These are phyloP conservation scores for Microctenopoma stevenorrisi DNA, from an alignment of 2,797 vertebrate species.

Conservation along the genomic window DNA sequence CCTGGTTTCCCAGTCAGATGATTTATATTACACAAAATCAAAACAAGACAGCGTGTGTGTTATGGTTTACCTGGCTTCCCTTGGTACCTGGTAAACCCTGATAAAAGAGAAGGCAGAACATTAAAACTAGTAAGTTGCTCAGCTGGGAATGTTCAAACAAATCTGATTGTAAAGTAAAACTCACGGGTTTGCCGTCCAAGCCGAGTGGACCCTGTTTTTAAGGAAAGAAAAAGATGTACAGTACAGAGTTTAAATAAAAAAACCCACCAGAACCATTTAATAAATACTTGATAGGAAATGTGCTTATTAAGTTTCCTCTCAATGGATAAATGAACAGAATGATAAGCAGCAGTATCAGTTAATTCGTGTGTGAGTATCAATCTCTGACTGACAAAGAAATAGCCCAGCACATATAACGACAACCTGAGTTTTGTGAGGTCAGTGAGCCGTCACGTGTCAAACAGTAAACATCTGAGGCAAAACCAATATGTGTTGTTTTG, in stretches of 20 bases:
- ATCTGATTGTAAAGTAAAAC: conserved; percentile 66
- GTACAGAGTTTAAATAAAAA: neutral
- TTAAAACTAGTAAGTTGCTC: conserved; percentile 12
- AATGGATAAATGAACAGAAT: neutral
- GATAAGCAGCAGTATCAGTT: neutral
- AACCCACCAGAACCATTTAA: conserved; percentile 1
- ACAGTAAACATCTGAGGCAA: neutral
- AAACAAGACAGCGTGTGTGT: conserved; percentile 30
- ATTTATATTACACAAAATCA: conserved; percentile 25
- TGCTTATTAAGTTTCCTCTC: neutral
- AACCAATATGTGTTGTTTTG: neutral
- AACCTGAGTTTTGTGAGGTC: too few relatives aligned
- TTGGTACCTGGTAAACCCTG: conserved; percentile 84
- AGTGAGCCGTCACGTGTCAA: neutral
- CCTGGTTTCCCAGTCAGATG: conserved; percentile 29
- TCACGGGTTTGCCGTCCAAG: conserved; percentile 96
- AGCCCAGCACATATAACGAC: neutral
- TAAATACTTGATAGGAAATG: neutral
- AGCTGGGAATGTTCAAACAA: neutral
- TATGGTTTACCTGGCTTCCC: conserved; percentile 79
- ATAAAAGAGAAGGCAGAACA: conserved; percentile 37
- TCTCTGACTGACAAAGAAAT: neutral
- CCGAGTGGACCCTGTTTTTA: conserved; percentile 91
- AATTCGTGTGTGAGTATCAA: neutral
- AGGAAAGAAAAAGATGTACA: conserved; percentile 35